These are phyloP conservation scores for Anarhynchus alexandrinus DNA, from an alignment of 2,113 vertebrate species.

Conservation along the genomic window DNA sequence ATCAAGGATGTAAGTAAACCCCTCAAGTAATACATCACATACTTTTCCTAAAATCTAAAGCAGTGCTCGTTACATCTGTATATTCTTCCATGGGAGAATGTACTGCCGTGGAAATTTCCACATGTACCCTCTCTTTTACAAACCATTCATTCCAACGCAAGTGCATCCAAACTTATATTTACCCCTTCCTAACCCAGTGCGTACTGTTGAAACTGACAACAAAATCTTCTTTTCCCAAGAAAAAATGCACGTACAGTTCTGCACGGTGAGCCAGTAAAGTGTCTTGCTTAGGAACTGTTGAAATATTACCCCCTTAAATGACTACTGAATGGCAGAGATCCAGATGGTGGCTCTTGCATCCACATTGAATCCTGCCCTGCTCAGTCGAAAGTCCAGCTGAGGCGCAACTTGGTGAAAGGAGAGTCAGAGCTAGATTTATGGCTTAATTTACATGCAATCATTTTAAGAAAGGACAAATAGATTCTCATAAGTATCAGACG, in stretches of 20 bases:
- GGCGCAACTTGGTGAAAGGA: neutral
- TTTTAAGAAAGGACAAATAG: constrained; percentile 1
- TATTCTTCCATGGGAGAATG: neutral
- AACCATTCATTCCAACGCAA: neutral
- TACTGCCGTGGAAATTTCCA: neutral
- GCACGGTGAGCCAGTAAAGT: neutral
- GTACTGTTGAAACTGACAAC: neutral
- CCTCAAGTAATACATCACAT: neutral
- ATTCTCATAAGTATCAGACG: neutral
- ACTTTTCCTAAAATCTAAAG: neutral
- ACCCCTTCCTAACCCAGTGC: neutral
- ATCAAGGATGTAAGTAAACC: neutral
- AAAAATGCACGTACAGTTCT: neutral
- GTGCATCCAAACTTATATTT: neutral
- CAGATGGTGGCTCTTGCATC: neutral
- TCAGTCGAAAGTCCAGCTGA: neutral
- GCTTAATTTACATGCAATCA: neutral
- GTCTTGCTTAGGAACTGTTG: neutral
- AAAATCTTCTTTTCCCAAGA: neutral
- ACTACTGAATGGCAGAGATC: neutral
- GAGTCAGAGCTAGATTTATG: neutral
- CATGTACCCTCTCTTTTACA: neutral
- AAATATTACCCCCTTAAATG: neutral
- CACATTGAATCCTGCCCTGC: neutral
- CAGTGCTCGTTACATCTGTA: neutral